These are phyloP conservation scores for Acronicta alni DNA, from an alignment of 2,888 invertebrate species.

Conservation along the genomic window DNA sequence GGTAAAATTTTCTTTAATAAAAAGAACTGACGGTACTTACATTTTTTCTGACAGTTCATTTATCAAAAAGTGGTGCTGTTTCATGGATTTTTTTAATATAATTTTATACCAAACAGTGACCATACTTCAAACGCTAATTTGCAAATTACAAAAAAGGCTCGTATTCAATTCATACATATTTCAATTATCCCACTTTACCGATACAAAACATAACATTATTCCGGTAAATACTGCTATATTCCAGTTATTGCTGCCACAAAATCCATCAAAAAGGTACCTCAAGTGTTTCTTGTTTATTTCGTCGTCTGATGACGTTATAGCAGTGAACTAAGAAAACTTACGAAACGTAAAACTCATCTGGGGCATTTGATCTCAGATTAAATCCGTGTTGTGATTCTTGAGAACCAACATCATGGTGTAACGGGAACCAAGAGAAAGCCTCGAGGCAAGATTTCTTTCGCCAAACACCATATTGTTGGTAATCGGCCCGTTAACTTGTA, in stretches of 20 bases:
- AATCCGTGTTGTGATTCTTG: constrained; percentile 41
- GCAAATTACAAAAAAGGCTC: background rate
- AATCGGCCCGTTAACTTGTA: constrained; percentile 42
- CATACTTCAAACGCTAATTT: too few species aligned
- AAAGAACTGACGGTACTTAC: too few species aligned
- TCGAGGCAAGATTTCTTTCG: constrained; percentile 41
- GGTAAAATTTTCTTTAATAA: too few species aligned
- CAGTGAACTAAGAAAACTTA: constrained; percentile 47
- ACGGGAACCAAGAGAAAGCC: constrained; percentile 60
- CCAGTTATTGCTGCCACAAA: constrained; percentile 18
- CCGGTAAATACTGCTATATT: background rate
- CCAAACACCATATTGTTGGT: constrained; percentile 45
- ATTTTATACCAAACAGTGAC: too few species aligned
- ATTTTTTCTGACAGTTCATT: too few species aligned
- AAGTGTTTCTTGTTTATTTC: constrained; percentile 24
- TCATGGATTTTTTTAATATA: too few species aligned
- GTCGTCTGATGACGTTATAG: constrained; percentile 21
- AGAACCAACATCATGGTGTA: constrained; percentile 44
- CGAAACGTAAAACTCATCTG: constrained; percentile 44
- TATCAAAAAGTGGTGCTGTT: too few species aligned
- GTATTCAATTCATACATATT: too few species aligned
- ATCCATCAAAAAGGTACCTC: constrained; percentile 5
- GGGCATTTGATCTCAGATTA: constrained; percentile 47
- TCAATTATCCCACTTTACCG: background rate
- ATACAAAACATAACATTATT: background rate